Evolutionary conservation across 2,113 vertebrate genomes (phyloP).

Genomic region (Chloropsis cyanopogon): DNA sequence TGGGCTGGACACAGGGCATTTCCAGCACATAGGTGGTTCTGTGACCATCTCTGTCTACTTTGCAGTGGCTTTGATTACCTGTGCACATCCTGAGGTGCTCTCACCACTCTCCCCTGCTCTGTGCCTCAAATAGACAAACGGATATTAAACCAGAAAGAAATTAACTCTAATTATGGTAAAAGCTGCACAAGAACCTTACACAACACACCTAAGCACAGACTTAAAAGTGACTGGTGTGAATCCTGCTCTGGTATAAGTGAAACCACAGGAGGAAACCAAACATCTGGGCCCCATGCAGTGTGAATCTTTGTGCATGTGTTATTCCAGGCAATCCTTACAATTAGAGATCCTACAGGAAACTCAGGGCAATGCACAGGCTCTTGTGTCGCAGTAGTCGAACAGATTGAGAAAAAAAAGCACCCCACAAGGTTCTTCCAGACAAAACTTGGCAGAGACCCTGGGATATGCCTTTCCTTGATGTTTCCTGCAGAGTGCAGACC

Average conservation of each 20-base stretch:
- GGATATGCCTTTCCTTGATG: background rate
- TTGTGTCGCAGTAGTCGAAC: accelerated
- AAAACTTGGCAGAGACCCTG: background rate
- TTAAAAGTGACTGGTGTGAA: background rate
- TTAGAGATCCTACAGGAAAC: background rate
- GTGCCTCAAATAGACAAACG: background rate
- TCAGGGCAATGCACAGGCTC: accelerated
- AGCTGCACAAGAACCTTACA: background rate
- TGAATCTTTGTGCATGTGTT: background rate
- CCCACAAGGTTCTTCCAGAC: background rate
- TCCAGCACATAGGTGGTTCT: accelerated
- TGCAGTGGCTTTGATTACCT: background rate
- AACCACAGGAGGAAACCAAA: background rate
- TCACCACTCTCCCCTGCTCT: background rate
- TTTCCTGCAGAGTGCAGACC: background rate
- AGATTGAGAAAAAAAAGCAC: accelerated
- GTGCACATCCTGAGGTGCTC: background rate
- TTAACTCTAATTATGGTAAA: accelerated
- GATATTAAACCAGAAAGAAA: background rate
- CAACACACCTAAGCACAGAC: background rate
- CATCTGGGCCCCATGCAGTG: background rate
- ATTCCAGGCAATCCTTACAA: background rate
- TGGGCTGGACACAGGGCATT: background rate
- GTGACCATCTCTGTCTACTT: background rate
- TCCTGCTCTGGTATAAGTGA: background rate